phyloP scores from a whole-genome alignment of 23 tunicate species.

The Styela clava region DNA sequence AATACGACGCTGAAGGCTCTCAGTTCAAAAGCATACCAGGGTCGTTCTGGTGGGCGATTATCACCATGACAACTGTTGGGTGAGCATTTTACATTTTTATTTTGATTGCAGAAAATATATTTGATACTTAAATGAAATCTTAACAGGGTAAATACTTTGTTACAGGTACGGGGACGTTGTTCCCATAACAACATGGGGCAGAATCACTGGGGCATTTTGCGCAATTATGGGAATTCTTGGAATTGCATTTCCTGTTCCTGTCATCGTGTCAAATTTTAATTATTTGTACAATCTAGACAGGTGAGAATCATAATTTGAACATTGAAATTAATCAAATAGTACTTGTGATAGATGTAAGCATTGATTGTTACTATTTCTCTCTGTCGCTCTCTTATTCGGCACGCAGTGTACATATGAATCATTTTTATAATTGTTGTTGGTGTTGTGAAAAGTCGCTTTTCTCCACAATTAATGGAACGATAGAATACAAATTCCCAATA shows the following conservation, averaged over 20 bases:
- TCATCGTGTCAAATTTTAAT: constrained; percentile 95
- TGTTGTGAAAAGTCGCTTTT: too few species aligned
- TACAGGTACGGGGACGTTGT: constrained; percentile 81
- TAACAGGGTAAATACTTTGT: too few species aligned
- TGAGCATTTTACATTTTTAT: too few species aligned
- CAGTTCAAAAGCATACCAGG: constrained; percentile 82
- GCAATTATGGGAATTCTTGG: constrained; percentile 95
- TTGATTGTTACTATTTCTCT: background rate
- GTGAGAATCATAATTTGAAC: constrained; percentile 42
- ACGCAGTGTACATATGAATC: background rate
- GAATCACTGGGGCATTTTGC: constrained; percentile 84
- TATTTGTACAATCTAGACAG: constrained; percentile 94
- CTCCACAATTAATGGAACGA: too few species aligned
- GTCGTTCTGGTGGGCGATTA: constrained; percentile 99
- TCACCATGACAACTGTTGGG: constrained; percentile 99
- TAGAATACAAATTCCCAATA: too few species aligned
- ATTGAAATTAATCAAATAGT: background rate
- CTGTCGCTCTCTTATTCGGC: background rate
- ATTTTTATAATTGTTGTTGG: background rate
- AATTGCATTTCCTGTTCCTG: constrained; percentile 99
- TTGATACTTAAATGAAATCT: background rate
- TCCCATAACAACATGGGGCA: constrained; percentile 82
- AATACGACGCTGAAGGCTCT: constrained; percentile 61
- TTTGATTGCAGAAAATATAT: background rate
- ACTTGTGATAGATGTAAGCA: background rate